Evolutionary conservation across 2,113 vertebrate genomes (phyloP), one percentile per base, ranked within the genome.

Genomic region (Chloropsis cyanopogon): DNA sequence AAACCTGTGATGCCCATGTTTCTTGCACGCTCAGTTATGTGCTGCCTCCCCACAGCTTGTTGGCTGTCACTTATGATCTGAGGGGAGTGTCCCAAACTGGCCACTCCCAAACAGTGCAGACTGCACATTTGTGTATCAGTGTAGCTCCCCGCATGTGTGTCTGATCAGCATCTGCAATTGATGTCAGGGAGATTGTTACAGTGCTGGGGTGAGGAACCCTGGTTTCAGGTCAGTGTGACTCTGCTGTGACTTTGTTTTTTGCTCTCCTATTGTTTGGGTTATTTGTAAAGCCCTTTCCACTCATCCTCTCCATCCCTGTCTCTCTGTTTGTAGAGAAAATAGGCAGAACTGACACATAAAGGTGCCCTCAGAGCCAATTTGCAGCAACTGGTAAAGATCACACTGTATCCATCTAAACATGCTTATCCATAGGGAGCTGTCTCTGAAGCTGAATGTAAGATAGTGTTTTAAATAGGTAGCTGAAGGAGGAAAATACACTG

Each of bases 341-440:
- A 93, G 86, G 91, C 68, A 96, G 88, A 96, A 87, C 75, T 95
- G 95, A 96, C 96, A 93, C 46, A 46, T 88, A 97, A 96, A 97
- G 78, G 84, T 96, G 87, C 90, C 95, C 84, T 96, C 88, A 60
- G 90, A 97, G 95, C 80, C 95, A 95, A 91, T 97, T 97, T 97
- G 81, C 92, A 93, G 92, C 59, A 88, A 92, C 81, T 86, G 81
- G 92, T 94, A 95, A 97, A 96, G 83, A 96, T 95, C 90, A 76
- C 35, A 26, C 63, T 93, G 88, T 91, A 95, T 92, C 86, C 79
- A 66, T 88, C 94, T 90, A 81, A 95, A 95, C 95, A 93, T 81
- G 80, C 70, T 77, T 86, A 59, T 56, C 93, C 84, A 35, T 76
- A 82, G 92, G 90, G 91, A 95, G 71, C 87, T 78, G 59, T 54